Base-by-base conservation (phyloP, 2,113 vertebrate species). In the Chionomys nivalis region DNA sequence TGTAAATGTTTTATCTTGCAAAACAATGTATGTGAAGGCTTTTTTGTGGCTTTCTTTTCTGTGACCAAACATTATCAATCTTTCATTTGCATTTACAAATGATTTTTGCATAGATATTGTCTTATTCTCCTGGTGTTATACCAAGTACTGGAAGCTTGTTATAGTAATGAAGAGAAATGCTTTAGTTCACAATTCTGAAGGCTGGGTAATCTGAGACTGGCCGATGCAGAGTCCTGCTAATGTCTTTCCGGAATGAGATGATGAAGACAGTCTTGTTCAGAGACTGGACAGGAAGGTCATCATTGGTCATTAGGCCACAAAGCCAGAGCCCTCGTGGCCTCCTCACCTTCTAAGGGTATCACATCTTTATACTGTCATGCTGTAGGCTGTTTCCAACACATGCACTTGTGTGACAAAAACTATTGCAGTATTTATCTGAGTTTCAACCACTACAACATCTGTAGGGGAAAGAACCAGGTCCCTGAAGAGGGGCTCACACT, bases 161-260 rank as follows among this genome's bases (percentile, higher is more conserved):
- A 52, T 19, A 49, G 16, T n/a, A 49, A 49, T 36, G 7, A 75
- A 76, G 23, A 75, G 24, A 39, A n/a, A 49, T 8, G 39, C 75
- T 7, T 77, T 55, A n/a, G 26, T 52, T 66, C 7, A 44, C 8
- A 16, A 2, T 78, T 78, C n/a, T 55, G 13, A 21, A 78, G 4
- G 1, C 11, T 78, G 26, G 21, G 5, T 36, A 24, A n/a, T 36
- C 28, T 10, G 3, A 78, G 28, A 66, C 16, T 42, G 17, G 65
- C 5, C 3, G 0, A 33, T 26, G 26, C 8, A 28, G 26, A 26
- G 6, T 86, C 16, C 65, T 65, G 3, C 14, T 49, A 0, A 0
- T 16, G 17, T 65, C 31, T 77, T 87, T 31, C 28, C 26, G 24
- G 26, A 33, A 1, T 44, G 19, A 21, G 28, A 68, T 1, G 47